These are phyloP conservation scores for Paguma larvata DNA, from an alignment of 2,797 vertebrate species.

Conservation along the genomic window DNA sequence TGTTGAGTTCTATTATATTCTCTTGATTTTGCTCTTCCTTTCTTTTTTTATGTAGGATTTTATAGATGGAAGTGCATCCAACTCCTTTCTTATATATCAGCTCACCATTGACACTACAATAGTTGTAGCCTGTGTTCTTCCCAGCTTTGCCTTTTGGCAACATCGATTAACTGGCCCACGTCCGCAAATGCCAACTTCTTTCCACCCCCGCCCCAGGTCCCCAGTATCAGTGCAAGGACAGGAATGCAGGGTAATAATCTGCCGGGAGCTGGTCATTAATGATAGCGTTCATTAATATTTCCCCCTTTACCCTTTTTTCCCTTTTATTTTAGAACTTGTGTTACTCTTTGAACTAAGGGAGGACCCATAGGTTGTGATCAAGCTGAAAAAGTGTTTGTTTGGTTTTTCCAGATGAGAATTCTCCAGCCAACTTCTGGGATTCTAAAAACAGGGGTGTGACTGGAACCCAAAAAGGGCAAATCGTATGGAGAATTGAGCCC, in stretches of 20 bases:
- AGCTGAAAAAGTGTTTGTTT: slow-evolving; percentile 59
- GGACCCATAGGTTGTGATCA: background rate
- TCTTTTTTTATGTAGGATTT: slow-evolving; percentile 18
- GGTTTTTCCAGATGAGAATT: slow-evolving; percentile 94
- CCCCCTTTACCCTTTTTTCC: background rate
- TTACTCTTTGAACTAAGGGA: slow-evolving; percentile 38
- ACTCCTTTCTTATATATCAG: background rate
- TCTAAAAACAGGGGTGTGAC: slow-evolving; percentile 99
- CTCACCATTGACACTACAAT: background rate
- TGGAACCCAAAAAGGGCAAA: slow-evolving; percentile 98
- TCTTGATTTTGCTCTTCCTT: background rate
- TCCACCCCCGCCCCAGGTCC: background rate
- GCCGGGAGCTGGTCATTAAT: background rate
- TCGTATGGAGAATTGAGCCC: slow-evolving; percentile 97
- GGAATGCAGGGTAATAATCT: background rate
- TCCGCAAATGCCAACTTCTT: background rate
- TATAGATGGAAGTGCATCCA: background rate
- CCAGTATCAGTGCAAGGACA: background rate
- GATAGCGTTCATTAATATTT: background rate
- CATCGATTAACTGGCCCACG: background rate
- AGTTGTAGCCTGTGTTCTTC: background rate
- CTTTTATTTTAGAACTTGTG: background rate
- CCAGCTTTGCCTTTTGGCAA: background rate
- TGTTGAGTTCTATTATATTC: background rate
- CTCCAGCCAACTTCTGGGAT: slow-evolving; percentile 99